Base-by-base conservation (phyloP, 2,797 vertebrate species). In the Aulostomus chinensis region DNA sequence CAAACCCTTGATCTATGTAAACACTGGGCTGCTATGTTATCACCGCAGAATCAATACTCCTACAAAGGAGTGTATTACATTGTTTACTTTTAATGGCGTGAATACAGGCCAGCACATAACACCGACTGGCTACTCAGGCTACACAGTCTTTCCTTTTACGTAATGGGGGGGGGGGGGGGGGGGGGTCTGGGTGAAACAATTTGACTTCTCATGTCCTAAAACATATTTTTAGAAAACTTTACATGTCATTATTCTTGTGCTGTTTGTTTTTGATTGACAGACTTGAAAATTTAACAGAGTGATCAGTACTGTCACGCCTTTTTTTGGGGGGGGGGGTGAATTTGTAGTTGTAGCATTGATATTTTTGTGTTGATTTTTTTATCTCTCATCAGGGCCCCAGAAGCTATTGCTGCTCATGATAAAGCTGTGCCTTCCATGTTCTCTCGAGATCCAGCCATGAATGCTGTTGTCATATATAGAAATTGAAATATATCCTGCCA, bases 1-100 rank as follows among this genome's bases (percentile, higher is more conserved):
- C 85, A 86, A 74, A 75, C 45, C 61, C 73, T 80, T 75, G 66
- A 80, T 83, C 84, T 85, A 37, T 75, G 80, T 63, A 80, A 90
- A 90, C 81, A 89, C 7, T 10, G 36, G 53, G 43, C 71, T 32
- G 67, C 73, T 52, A 30, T 60, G 57, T 80, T 86, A 85, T 85
- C 67, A 45, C 45, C 36, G 30, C 39, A 52, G 46, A 66, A 71
- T 73, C 71, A 75, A 73, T 70, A 39, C 63, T 33, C 49, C 32
- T 3, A 63, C 41, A 45, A 62, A 54, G 56, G 43, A 51, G 58
- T 39, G 38, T 25, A 50, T 60, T 54, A 58, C 61, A 67, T 18
- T 74, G 73, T 80, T 82, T 71, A 61, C 36, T 20, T 61, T 46
- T 16, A 35, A 46, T n/a, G 31, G 43, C 26, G 41, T 58, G 30